These are phyloP conservation scores for Theristicus caerulescens DNA, from an alignment of 2,113 vertebrate species.

Conservation along the genomic window DNA sequence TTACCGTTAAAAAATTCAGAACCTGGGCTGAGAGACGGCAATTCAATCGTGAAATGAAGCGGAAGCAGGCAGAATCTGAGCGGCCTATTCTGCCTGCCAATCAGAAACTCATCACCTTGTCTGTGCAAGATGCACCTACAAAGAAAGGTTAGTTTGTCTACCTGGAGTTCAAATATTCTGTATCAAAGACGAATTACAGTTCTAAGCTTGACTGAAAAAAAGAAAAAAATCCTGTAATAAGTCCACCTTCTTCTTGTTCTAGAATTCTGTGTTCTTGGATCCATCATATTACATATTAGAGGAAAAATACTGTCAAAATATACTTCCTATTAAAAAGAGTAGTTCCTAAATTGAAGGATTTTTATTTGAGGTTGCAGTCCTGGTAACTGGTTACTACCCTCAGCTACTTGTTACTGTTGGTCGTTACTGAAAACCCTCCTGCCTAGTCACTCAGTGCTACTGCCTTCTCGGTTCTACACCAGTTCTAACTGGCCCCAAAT, in stretches of 20 bases:
- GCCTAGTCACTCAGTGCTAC: neutral
- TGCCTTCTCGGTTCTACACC: neutral
- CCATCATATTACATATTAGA: accelerated
- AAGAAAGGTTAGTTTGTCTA: conserved; percentile 85
- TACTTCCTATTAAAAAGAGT: neutral
- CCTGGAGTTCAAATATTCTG: accelerated
- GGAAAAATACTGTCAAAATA: neutral
- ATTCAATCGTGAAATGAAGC: conserved; percentile 97
- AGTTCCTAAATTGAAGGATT: neutral
- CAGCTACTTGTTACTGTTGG: neutral
- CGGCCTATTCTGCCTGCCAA: conserved; percentile 95
- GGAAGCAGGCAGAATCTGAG: conserved; percentile 95
- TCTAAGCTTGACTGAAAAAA: neutral
- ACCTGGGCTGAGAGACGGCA: conserved; percentile 97
- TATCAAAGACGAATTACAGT: neutral
- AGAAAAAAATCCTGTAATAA: neutral
- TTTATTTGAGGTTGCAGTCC: neutral
- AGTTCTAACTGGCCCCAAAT: neutral
- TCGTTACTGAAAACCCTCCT: neutral
- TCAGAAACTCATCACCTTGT: conserved; percentile 97
- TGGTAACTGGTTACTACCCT: neutral
- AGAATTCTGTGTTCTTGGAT: neutral
- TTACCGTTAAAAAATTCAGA: conserved; percentile 96
- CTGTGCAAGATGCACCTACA: conserved; percentile 94
- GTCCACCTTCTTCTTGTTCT: neutral